These are phyloP conservation scores for Scopus umbretta DNA, from an alignment of 2,113 vertebrate species.

Conservation along the genomic window DNA sequence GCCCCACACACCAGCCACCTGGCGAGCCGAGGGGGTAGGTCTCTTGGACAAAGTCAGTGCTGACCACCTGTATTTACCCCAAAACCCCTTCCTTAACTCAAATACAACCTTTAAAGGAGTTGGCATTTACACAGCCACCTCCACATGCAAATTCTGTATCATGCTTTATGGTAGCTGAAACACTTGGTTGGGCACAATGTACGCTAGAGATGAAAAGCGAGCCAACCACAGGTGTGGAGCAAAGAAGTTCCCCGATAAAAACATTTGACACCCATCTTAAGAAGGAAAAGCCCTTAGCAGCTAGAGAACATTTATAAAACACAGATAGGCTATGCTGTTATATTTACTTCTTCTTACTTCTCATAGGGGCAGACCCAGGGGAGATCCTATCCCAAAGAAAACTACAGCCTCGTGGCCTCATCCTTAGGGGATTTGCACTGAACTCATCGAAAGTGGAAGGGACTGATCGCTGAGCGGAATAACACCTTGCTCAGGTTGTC, in stretches of 20 bases:
- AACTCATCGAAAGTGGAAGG: background rate
- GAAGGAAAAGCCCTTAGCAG: background rate
- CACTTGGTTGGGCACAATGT: background rate
- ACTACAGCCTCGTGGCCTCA: background rate
- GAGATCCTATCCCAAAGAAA: background rate
- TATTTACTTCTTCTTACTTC: background rate
- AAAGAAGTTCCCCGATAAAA: background rate
- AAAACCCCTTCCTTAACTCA: background rate
- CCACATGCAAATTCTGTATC: background rate
- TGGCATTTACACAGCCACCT: background rate
- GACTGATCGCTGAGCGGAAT: background rate
- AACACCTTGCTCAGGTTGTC: background rate
- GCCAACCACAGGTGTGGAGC: accelerated
- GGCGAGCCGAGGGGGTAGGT: background rate
- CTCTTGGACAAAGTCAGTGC: background rate
- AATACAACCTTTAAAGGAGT: background rate
- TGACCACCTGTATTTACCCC: background rate
- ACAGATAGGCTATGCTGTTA: background rate
- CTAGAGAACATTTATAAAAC: background rate
- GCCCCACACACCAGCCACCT: background rate
- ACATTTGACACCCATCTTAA: background rate
- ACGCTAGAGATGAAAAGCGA: background rate
- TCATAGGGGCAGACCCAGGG: background rate
- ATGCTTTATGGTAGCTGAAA: background rate
- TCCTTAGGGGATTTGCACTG: background rate